Conservation (phyloP, 2,797 vertebrate species). For the Nothura maculosa region DNA sequence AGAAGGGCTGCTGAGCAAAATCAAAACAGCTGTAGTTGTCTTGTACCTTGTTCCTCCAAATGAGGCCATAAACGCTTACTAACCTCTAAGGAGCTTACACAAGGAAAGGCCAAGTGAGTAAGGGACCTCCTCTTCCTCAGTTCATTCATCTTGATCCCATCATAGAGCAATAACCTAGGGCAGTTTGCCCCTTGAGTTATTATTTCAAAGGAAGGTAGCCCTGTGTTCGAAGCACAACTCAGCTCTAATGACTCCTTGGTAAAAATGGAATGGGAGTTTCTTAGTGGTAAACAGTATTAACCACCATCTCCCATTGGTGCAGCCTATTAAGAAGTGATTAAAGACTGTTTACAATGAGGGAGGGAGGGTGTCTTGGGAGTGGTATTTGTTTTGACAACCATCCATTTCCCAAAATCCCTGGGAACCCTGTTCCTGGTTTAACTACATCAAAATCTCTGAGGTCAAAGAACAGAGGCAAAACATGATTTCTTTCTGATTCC, state of each 20-base stretch:
- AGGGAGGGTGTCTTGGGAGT: not conserved
- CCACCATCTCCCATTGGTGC: slow-evolving; percentile 33
- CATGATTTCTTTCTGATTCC: slow-evolving; percentile 36
- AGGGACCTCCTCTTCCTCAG: not conserved
- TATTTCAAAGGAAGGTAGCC: not conserved
- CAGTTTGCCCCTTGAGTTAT: not conserved
- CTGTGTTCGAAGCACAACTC: not conserved
- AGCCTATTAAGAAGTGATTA: slow-evolving; percentile 59
- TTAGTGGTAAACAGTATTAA: slow-evolving; percentile 55
- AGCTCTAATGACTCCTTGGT: not conserved
- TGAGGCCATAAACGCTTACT: not conserved
- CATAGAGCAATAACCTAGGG: not conserved
- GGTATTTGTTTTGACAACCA: slow-evolving; percentile 58
- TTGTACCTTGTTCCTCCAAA: not conserved
- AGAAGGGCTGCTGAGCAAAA: not conserved
- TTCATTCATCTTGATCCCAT: slow-evolving; percentile 6
- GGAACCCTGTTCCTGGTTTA: slow-evolving; percentile 66
- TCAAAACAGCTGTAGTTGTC: not conserved
- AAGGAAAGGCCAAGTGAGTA: not conserved
- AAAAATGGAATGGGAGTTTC: slow-evolving; percentile 34
- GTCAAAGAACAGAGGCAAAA: slow-evolving; percentile 5
- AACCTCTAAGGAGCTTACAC: not conserved
- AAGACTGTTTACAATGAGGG: slow-evolving; percentile 62
- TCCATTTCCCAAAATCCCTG: slow-evolving; percentile 68
- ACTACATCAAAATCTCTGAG: slow-evolving; percentile 59